phyloP scores from a whole-genome alignment of 2,113 vertebrate species.

The Thryonomys swinderianus region DNA sequence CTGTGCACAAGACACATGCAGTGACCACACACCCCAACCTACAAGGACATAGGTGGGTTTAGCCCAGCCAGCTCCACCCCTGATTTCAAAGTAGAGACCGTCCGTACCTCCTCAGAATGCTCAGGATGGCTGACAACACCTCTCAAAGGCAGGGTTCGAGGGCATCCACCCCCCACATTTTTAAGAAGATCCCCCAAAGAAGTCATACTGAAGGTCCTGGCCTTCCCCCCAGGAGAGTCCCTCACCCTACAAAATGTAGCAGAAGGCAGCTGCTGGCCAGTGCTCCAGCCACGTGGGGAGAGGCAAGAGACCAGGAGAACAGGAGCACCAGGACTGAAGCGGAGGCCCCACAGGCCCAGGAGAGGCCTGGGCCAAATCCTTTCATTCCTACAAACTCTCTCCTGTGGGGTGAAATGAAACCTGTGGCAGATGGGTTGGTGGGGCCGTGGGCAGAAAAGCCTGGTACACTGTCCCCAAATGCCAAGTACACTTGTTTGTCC shows the following conservation, averaged over 20 bases:
- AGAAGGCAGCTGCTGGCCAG: rapidly evolving
- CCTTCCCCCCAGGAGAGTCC: rapidly evolving
- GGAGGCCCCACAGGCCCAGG: neutral
- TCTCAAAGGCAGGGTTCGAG: neutral
- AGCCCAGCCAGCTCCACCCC: neutral
- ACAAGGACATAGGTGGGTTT: too few relatives aligned
- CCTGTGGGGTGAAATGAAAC: neutral
- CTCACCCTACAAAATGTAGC: neutral
- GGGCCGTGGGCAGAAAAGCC: neutral
- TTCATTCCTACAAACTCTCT: too few relatives aligned
- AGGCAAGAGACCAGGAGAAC: rapidly evolving
- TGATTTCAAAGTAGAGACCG: neutral
- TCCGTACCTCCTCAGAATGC: neutral
- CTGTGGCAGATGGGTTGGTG: too few relatives aligned
- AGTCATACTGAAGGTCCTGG: rapidly evolving
- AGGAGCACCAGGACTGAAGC: neutral
- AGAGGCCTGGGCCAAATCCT: neutral
- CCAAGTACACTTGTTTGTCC: neutral
- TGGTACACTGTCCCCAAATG: neutral
- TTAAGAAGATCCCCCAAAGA: neutral
- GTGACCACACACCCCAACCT: too few relatives aligned
- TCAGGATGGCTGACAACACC: too few relatives aligned
- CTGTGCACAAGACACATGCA: neutral
- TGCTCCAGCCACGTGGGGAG: neutral
- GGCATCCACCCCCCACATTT: rapidly evolving